Base-by-base conservation (phyloP, 2,113 vertebrate species). In the Miniopterus natalensis region DNA sequence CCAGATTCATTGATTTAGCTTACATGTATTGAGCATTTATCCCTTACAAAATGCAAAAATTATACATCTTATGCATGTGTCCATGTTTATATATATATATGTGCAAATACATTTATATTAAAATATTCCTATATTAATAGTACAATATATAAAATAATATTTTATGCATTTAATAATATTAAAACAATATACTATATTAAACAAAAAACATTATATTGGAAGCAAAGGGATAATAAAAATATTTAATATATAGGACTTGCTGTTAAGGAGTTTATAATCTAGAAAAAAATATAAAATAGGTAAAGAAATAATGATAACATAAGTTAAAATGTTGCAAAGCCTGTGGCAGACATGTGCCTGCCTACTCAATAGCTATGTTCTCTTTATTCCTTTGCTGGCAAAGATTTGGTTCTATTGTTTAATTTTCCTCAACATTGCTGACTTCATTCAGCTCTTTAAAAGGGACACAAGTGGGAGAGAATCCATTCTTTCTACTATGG, bases 41-140 rank as follows among this genome's bases (percentile, higher is more conserved):
- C 3, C n/a, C 57, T 90, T 79, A 25, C 15, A 74, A 79, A 78
- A 92, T 4, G 77, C 40, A 65, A 84, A 86, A 94, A 84, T 77
- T 31, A 84, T 47, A 68, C 11, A 59, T n/a, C 49, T 23, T 84
- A 68, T 36, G 14, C 55, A 18, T 80, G 31, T 25, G 6, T 45
- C 6, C n/a, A 61, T 12, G 5, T 75, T 74, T 49, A 27, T 87
- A 36, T 36, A 36, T 51, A 7, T 51, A 20, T 57, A 23, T 47
- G 66, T 12, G 4, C 59, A 80, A 84, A 70, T 70, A 53, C 53
- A 45, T 31, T 42, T 53, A 73, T 81, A 53, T 59, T 36, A 86
- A 59, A 78, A 63, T 81, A 65, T 42, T 36, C 36, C 36, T 36
- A 36, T 36, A 36, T 36, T 36, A 36, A 36, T 36, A 65, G 31